Conservation (phyloP, 2,888 invertebrate genomes). For the Rhingia rostrata region DNA sequence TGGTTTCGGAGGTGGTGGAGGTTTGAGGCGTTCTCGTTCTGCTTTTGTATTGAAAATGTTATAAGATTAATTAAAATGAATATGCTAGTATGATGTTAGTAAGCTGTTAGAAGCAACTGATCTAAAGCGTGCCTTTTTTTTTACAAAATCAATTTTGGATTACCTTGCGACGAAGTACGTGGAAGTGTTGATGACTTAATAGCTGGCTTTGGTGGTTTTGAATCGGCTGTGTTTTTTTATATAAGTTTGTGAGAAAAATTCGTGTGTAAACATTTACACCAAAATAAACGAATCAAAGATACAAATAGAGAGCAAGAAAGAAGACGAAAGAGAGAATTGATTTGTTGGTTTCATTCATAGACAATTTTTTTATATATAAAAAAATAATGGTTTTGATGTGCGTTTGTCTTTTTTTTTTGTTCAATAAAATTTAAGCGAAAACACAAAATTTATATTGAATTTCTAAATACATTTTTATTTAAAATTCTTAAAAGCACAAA, state of each 20-base stretch:
- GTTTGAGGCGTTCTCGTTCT: slow-evolving; percentile 93
- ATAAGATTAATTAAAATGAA: slow-evolving; percentile 35
- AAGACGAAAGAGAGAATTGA: slow-evolving; percentile 39
- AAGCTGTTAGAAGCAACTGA: slow-evolving; percentile 39
- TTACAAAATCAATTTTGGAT: slow-evolving; percentile 79
- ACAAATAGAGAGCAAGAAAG: slow-evolving; percentile 33
- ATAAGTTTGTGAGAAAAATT: slow-evolving; percentile 57
- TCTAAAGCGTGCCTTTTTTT: slow-evolving; percentile 41
- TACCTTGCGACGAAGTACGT: slow-evolving; percentile 97
- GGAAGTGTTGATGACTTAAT: slow-evolving; percentile 98
- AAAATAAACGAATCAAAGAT: slow-evolving; percentile 24
- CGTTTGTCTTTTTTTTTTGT: too few species aligned
- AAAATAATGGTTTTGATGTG: slow-evolving; percentile 25
- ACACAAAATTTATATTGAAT: too few species aligned
- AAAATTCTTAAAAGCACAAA: too few species aligned
- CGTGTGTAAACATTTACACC: slow-evolving; percentile 61
- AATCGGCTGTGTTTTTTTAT: slow-evolving; percentile 87
- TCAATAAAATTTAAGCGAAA: too few species aligned
- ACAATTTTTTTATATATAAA: slow-evolving; percentile 27
- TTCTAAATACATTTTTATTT: too few species aligned
- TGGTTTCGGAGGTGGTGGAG: slow-evolving; percentile 94
- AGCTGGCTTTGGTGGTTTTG: slow-evolving; percentile 97
- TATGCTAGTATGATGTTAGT: slow-evolving; percentile 1
- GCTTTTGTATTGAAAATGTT: slow-evolving; percentile 38
- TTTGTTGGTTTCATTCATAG: slow-evolving; percentile 38